Base-by-base conservation (phyloP, 2,797 vertebrate genomes). In the Leucoraja ocellata region DNA sequence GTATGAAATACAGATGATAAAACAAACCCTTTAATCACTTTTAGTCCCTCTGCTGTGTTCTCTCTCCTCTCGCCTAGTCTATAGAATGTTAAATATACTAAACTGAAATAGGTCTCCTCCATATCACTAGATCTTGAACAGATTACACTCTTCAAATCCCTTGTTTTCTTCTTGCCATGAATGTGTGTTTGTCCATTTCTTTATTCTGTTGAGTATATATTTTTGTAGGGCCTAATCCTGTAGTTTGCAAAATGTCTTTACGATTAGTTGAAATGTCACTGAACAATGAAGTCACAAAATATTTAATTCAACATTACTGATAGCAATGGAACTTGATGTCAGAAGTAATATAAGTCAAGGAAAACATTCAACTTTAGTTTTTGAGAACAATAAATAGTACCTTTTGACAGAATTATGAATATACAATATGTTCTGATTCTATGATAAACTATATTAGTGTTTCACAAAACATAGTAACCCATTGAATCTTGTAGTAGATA, bases 211-310 rank as follows among this genome's bases (percentile, higher is more conserved):
- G 71, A 76, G 90, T 76, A 92, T 76, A 46, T 92, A 92, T 92
- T 76, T 92, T 92, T 74, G 90, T 92, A 92, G 90, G 54, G 68
- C 16, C 71, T 92, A 76, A 92, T 92, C 90, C 90, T 76, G 71
- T 92, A 76, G 71, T 92, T 92, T 54, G 39, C 90, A 92, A 92
- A 92, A 93, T 78, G 95, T 95, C 94, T 95, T 94, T 93, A 93
- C 94, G 93, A 93, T 94, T 94, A 94, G 93, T 68, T 83, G 93
- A 97, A 96, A 96, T 96, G 95, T 96, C 95, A 96, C 93, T 96
- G 95, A 96, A 95, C 95, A 96, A 94, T 94, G 94, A 94, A 92
- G 90, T 92, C 90, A 92, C 90, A 92, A 92, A 92, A 92, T 92
- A 92, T 92, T 92, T 92, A 92, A 92, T 92, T 71, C 90, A 92